Evolutionary conservation across 2,797 vertebrate species (phyloP).

Genomic region (Protonibea diacanthus): DNA sequence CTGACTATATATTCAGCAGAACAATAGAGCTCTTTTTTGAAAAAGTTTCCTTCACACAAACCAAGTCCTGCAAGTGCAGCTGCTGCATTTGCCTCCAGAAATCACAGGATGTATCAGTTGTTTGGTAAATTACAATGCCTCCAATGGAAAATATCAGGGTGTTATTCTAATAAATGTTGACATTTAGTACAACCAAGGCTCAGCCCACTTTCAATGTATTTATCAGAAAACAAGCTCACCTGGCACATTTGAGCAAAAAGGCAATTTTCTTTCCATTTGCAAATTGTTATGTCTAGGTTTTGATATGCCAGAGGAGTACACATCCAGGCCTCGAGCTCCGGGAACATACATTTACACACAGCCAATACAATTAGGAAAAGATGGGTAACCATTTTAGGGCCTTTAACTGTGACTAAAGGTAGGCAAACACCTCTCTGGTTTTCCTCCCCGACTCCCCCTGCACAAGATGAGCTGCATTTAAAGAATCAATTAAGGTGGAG

Average conservation of each 20-base stretch:
- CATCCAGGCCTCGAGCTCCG: slow-evolving; percentile 40
- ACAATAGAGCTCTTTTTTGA: slow-evolving; percentile 17
- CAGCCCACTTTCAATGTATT: slow-evolving; percentile 35
- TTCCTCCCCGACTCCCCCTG: slow-evolving; percentile 45
- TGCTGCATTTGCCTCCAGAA: slow-evolving; percentile 16
- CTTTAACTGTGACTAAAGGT: slow-evolving; percentile 72
- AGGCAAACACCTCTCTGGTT: slow-evolving; percentile 69
- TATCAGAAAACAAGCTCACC: slow-evolving; percentile 64
- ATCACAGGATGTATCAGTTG: slow-evolving; percentile 17
- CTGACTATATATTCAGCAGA: not conserved
- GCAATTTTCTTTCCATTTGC: slow-evolving; percentile 62
- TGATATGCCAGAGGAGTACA: slow-evolving; percentile 53
- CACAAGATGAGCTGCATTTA: slow-evolving; percentile 79
- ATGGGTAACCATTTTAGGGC: slow-evolving; percentile 61
- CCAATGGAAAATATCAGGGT: slow-evolving; percentile 47
- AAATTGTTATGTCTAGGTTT: slow-evolving; percentile 59
- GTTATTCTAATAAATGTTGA: slow-evolving; percentile 60
- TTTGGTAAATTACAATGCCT: slow-evolving; percentile 44
- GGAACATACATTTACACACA: slow-evolving; percentile 52
- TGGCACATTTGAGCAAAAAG: slow-evolving; percentile 47
- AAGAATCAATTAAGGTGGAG: slow-evolving; percentile 86
- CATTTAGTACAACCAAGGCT: slow-evolving; percentile 61
- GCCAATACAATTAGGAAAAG: slow-evolving; percentile 58
- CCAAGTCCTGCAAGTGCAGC: slow-evolving; percentile 1
- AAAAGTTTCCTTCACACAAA: slow-evolving; percentile 18